Base-by-base conservation (phyloP, 2,888 invertebrate species). In the Beris morrisii region DNA sequence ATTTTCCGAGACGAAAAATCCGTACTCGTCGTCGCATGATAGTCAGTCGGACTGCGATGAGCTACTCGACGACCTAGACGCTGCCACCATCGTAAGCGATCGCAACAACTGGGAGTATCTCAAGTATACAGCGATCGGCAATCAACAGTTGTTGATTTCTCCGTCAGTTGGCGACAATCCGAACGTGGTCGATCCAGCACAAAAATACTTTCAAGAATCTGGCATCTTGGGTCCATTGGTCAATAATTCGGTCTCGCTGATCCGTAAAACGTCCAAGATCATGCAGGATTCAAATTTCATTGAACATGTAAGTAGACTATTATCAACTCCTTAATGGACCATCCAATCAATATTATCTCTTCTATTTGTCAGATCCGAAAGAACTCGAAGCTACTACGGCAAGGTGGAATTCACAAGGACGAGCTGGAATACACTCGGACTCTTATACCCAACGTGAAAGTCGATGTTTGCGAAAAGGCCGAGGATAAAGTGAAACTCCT, bases 401-500 rank as follows among this genome's bases (percentile, higher is more conserved):
- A 50, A 22, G 57, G 30, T 44, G 30, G 45, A n/a, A 43, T 64
- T 28, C 45, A 65, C 13, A 54, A 63, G 57, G 59, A 69, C 12
- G 67, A 69, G 30, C n/a, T 66, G 30, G 66, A 58, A 31, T 54
- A 68, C 46, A 52, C 64, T 3, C 57, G 66, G 4, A 45, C 31
- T 12, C 11, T 66, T 5, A 66, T 65, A 4, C 65, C 65, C 43
- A 56, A 30, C 28, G 12, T 59, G 9, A 61, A 67, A 38, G 28
- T 65, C 22, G 66, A 67, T 31, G 45, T 15, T 13, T 30, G 13
- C 0, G 54, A 48, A 54, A 55, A 31, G 48, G 56, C 74, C 59
- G 72, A 72, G 4, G 71, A 74, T 30, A 75, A 85, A 83, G 75
- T 82, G 75, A 73, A 81, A 78, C 75, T 80, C 12, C 76, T 85